Base-by-base conservation (phyloP, 2,888 invertebrate genomes). In the Dryadula phaetusa region DNA sequence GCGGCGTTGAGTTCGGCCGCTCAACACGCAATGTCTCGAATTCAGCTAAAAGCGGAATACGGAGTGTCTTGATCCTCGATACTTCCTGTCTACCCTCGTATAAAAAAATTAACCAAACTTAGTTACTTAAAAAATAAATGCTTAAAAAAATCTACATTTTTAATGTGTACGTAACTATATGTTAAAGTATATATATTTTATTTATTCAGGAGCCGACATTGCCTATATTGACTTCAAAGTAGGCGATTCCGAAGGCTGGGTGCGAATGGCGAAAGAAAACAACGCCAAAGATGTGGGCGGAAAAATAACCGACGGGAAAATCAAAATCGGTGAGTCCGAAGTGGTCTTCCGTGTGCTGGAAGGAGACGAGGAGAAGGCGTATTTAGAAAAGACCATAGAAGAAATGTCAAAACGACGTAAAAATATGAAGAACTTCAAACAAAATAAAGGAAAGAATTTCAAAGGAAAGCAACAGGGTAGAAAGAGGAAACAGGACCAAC, bases 171-270 rank as follows among this genome's bases (percentile, higher is more conserved):
- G n/a, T n/a, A n/a, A n/a, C 14, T n/a, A 40, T 40, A 52, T 40
- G 16, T 25, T 14, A n/a, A 16, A 40, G 12, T 25, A 12, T 42
- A 4, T 25, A 32, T 16, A 12, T 18, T 18, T 34, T 22, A 12
- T 28, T 42, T 2, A 52, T 56, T 20, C 61, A 70, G 93, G 93
- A 52, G 85, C 90, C 1, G 94, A 95, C 42, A 90, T 96, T 54
- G 95, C 96, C 0, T 98, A 94, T 81, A 94, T 98, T 70, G 96
- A 97, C 80, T 97, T 95, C 82, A 95, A 94, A 74, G 94, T 94
- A 62, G 97, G 97, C 0, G 95, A 97, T 72, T 87, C 93, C 4
- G 94, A 95, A 75, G 98, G 96, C 0, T 95, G 95, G 87, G 92
- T 97, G 18, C 94, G 97, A 47, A 93, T 97, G 62, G 85, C 94